Evolutionary conservation across 2,888 invertebrate genomes (phyloP).

Genomic region (Diplolepis rosae): DNA sequence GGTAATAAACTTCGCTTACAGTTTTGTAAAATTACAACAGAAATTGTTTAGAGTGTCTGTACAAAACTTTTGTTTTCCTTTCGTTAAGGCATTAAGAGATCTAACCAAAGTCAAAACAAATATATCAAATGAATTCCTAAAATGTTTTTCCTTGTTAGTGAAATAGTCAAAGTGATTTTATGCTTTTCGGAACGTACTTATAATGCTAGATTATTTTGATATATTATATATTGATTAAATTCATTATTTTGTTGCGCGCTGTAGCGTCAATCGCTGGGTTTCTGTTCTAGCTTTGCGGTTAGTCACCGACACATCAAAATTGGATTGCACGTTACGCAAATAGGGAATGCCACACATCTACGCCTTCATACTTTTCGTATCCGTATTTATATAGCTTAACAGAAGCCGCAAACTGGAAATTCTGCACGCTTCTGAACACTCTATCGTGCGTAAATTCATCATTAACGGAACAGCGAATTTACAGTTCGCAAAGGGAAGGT

Average conservation of each 20-base stretch:
- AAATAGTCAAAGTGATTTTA: too few species aligned
- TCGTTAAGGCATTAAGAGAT: too few species aligned
- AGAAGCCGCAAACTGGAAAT: constrained; percentile 31
- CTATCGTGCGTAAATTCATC: constrained; percentile 24
- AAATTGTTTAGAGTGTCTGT: too few species aligned
- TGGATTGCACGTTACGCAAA: constrained; percentile 28
- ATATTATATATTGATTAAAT: constrained; percentile 30
- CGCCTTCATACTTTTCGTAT: constrained; percentile 18
- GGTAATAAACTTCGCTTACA: too few species aligned
- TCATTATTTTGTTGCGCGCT: not conserved
- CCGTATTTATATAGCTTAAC: constrained; percentile 29
- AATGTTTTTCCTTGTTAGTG: too few species aligned
- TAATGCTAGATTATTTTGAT: too few species aligned
- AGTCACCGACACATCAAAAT: constrained; percentile 26
- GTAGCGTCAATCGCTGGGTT: constrained; percentile 20
- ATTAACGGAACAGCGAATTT: constrained; percentile 27
- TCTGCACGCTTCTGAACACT: constrained; percentile 22
- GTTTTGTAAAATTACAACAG: too few species aligned
- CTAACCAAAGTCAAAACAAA: too few species aligned
- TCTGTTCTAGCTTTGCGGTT: constrained; percentile 28
- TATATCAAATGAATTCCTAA: too few species aligned
- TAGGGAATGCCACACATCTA: constrained; percentile 27
- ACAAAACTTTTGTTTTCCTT: too few species aligned
- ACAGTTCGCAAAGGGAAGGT: not conserved
- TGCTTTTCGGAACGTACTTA: too few species aligned